Evolutionary conservation across 2,888 invertebrate species (phyloP), one percentile per base, ranked within the genome.

Genomic region (Patella depressa): DNA sequence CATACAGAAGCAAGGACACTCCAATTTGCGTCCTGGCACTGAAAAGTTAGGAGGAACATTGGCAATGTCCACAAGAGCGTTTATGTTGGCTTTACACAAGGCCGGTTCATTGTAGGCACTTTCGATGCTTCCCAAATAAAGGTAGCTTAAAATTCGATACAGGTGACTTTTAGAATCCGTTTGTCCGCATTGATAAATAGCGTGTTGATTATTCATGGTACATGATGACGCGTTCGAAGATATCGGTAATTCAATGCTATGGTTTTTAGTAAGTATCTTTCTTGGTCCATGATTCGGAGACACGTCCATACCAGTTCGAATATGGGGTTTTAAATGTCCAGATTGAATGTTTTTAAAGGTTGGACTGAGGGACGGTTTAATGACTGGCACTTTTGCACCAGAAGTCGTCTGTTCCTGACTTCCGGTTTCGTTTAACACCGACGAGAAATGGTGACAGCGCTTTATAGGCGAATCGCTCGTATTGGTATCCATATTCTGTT

Each of bases 1-100:
- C 65, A 80, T 81, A 81, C 90, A 90, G 19, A 86, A 81, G 73
- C 90, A 90, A 0, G 89, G 89, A 73, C 87, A 88, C 15, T 82
- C 83, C 77, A 86, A 87, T 71, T 86, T 87, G 57, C 85, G 84
- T 15, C 82, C 76, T 5, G 83, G 84, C 14, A 83, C 80, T 14
- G 53, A 59, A 15, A 74, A 54, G 11, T 75, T 73, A 0, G 87
- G 80, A 11, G 82, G 85, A 15, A 87, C 83, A 77, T 89, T 89
- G 73, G 89, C 90, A 65, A 93, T 87, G 83, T 93, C 92, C 11
- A 93, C 89, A n/a, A 93, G 84, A 45, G 91, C 90, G 77, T 91
- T 90, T 74, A 93, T 91, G 75, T 90, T 88, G 24, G 92, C 84
- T 19, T 91, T 89, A 84, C 93, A 93, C 24, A 93, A 85, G 14